Percentiles rank a stretch among this genome's conserved stretches.
These are phyloP conservation scores for Andrena minutula DNA, from an alignment of 2,888 invertebrate species.

Conservation along the genomic window DNA sequence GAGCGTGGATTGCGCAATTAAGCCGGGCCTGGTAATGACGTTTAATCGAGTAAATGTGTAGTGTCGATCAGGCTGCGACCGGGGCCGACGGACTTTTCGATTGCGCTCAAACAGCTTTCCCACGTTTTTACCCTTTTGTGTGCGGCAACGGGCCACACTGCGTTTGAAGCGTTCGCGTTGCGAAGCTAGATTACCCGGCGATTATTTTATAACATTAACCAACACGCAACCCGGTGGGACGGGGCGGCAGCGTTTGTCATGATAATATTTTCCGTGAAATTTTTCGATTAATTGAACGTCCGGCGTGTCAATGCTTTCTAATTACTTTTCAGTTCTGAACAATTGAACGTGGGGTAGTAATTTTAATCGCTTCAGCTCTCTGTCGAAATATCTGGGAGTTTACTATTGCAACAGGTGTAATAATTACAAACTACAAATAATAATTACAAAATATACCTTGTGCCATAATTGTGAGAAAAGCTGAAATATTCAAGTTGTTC, in stretches of 20 bases:
- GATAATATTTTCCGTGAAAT: slow-evolving; percentile 44
- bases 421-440: too few species aligned
- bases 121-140: slow-evolving; percentile 52
- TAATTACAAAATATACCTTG: not conserved
- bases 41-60: slow-evolving; percentile 64
- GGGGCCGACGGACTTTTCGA: slow-evolving; percentile 55
- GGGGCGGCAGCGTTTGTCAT: slow-evolving; percentile 9
- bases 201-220: slow-evolving; percentile 54
- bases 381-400: not conserved
- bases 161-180: slow-evolving; percentile 41
- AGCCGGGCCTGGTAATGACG: slow-evolving; percentile 63
- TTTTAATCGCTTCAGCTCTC: not conserved
- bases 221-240: not conserved
- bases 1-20: slow-evolving; percentile 61
- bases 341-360: not conserved
- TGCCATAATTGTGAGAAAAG: not conserved
- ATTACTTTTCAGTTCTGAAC: slow-evolving; percentile 15
- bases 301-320: slow-evolving; percentile 30
- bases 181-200: slow-evolving; percentile 34
- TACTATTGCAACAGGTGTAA: too few species aligned
- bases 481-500: too few species aligned
- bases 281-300: slow-evolving; percentile 50
- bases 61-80: slow-evolving; percentile 46
- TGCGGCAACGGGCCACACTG: slow-evolving; percentile 31
- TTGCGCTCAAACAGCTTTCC: slow-evolving; percentile 56